Conservation (phyloP, 2,113 vertebrate species). For the Hemibagrus wyckioides region DNA sequence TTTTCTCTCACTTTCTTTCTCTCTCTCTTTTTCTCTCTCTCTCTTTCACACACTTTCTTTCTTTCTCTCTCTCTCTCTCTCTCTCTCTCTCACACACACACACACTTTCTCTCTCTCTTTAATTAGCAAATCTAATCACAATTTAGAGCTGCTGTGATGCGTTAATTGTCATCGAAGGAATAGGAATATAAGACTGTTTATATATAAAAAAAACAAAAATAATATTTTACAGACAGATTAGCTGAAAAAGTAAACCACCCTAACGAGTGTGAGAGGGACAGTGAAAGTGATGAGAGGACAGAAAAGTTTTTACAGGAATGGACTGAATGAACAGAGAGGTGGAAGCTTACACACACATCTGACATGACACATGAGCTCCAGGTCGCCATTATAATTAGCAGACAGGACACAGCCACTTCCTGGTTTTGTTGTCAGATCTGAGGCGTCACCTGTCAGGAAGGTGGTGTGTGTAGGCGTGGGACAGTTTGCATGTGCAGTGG, state of each 20-base stretch:
- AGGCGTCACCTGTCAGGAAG: constrained; percentile 73
- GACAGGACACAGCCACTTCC: constrained; percentile 53
- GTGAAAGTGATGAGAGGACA: background rate
- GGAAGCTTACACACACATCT: constrained; percentile 37
- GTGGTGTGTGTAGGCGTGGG: constrained; percentile 58
- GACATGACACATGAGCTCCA: constrained; percentile 66
- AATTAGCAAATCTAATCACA: background rate
- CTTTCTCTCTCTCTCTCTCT: background rate
- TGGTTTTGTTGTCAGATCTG: constrained; percentile 65
- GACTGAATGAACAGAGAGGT: background rate
- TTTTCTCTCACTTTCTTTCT: background rate
- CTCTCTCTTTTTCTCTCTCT: background rate
- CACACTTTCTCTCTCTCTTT: background rate
- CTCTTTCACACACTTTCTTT: background rate
- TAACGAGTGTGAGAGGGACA: background rate
- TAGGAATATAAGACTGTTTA: background rate
- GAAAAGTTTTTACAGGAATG: background rate
- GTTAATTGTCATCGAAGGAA: background rate
- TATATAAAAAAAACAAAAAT: no score
- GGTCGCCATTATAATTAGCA: constrained; percentile 65
- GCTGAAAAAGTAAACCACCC: background rate
- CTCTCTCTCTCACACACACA: background rate
- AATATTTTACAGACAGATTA: background rate
- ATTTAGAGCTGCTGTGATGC: background rate
- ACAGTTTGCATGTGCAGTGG: constrained; percentile 65